A percentile compares a stretch with the other conserved stretches of the same genome.
Conservation (phyloP, 23 tunicate genomes). For the Pegea sp. region DNA sequence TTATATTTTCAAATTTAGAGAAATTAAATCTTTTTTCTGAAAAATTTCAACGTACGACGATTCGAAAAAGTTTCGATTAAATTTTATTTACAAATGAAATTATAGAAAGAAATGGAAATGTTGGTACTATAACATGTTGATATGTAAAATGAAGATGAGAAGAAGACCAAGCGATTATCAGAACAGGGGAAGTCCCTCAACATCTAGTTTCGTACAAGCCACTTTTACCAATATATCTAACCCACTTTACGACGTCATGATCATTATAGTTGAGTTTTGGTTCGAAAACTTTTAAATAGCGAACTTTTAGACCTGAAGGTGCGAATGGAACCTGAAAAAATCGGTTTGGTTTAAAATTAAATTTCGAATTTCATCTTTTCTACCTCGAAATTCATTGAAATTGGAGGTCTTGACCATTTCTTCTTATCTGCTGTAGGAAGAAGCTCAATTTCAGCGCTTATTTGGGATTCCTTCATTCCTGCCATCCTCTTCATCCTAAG, state of each 20-base stretch:
- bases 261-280: slow-evolving; percentile 95
- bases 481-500: slow-evolving; percentile 97
- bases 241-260: slow-evolving; percentile 98
- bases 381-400: slow-evolving; percentile 98
- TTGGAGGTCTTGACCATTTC: slow-evolving; percentile 98
- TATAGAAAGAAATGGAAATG: too few species aligned
- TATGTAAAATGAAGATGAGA: too few species aligned
- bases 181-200: too few species aligned
- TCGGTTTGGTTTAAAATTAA: too few species aligned
- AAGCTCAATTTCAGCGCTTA: slow-evolving; percentile 86
- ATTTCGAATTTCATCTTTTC: too few species aligned
- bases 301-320: slow-evolving; percentile 96
- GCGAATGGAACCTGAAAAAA: slow-evolving; percentile 93
- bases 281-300: slow-evolving; percentile 94
- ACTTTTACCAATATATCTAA: slow-evolving; percentile 84
- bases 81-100: too few species aligned
- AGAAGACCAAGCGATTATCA: too few species aligned
- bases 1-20: too few species aligned
- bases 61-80: too few species aligned
- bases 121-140: too few species aligned
- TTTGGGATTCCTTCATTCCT: slow-evolving; percentile 95
- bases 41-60: too few species aligned
- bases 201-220: slow-evolving; percentile 93
- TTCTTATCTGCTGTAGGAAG: slow-evolving; percentile 93
- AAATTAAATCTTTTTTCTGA: too few species aligned